Evolutionary conservation across 2,113 vertebrate species (phyloP).

Genomic region (Microcebus griseorufus): DNA sequence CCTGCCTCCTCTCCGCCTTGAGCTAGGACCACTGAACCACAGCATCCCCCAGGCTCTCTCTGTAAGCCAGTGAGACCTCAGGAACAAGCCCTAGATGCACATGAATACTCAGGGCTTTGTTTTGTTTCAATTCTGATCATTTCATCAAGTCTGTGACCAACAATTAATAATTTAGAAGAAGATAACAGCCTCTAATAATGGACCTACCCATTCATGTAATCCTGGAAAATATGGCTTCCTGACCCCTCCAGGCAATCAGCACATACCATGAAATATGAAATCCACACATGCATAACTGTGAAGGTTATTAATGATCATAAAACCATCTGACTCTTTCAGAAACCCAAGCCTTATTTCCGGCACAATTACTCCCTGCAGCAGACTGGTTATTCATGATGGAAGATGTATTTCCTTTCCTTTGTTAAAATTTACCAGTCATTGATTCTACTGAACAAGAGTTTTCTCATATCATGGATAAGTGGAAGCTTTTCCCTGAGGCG

Average conservation of each 20-base stretch:
- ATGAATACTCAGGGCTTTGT: not conserved
- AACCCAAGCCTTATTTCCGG: constrained; percentile 62
- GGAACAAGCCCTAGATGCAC: not conserved
- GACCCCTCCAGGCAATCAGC: constrained; percentile 60
- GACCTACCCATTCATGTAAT: constrained; percentile 38
- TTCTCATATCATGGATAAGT: constrained; percentile 5
- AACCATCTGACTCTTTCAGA: constrained; percentile 59
- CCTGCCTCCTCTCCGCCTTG: not conserved
- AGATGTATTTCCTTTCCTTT: constrained; percentile 68
- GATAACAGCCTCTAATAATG: constrained; percentile 45
- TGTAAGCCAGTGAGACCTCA: not conserved
- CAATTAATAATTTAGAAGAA: constrained; percentile 53
- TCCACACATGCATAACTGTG: constrained; percentile 45
- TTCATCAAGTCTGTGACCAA: constrained; percentile 37
- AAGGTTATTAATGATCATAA: constrained; percentile 62
- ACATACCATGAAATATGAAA: constrained; percentile 65
- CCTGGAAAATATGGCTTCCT: constrained; percentile 53
- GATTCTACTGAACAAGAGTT: constrained; percentile 38
- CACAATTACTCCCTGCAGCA: constrained; percentile 49
- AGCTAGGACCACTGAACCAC: not conserved
- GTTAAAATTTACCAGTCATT: constrained; percentile 67
- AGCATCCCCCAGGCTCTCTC: not conserved
- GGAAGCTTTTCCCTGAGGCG: not conserved
- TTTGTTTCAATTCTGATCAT: constrained; percentile 42
- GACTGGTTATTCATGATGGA: constrained; percentile 47